Evolutionary conservation across 1,140 invertebrate species (phyloP), one percentile per base, ranked within the genome.

Genomic region (Oscheius sp.): DNA sequence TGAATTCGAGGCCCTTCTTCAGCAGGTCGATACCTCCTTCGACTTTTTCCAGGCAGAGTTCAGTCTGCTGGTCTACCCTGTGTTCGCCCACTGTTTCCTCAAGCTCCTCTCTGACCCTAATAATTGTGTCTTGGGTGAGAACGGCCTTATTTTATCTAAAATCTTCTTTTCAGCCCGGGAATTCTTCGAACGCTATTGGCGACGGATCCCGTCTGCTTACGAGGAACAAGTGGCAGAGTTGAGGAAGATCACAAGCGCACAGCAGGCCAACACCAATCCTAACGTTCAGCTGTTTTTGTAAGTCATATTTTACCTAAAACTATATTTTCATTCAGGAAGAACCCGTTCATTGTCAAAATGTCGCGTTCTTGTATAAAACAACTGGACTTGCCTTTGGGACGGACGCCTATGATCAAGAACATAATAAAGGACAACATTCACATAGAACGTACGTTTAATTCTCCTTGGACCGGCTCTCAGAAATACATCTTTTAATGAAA

Each of bases 41-140:
- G 74, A 76, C 29, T 68, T 68, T 20, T 23, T 63, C 18, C 69
- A 73, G 20, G 71, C 74, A 1, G 74, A 76, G 36, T 68, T 76
- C 46, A 49, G 42, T 66, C 58, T 63, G 3, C 45, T 76, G 3
- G 18, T 76, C 15, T 77, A 63, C 42, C 75, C 75, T 20, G 28
- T 77, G 2, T 77, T 77, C 32, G 70, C 75, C 3, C 72, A 77
- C 29, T 62, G 49, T 31, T 77, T 32, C 31, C 45, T 75, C 0
- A 61, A 62, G 2, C n/a, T 75, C 1, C 58, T 77, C 4, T 65
- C 59, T 2, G 67, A 52, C 3, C 52, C 34, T 26, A 29, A 35
- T 52, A 18, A 63, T 70, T 20, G 49, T 64, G 10, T 49, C 34
- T 62, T 49, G 34, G 1, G 59, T 55, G 55, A 55, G 42, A n/a